phyloP scores from a whole-genome alignment of 2,797 vertebrate genomes.

The Poecilia gillii region DNA sequence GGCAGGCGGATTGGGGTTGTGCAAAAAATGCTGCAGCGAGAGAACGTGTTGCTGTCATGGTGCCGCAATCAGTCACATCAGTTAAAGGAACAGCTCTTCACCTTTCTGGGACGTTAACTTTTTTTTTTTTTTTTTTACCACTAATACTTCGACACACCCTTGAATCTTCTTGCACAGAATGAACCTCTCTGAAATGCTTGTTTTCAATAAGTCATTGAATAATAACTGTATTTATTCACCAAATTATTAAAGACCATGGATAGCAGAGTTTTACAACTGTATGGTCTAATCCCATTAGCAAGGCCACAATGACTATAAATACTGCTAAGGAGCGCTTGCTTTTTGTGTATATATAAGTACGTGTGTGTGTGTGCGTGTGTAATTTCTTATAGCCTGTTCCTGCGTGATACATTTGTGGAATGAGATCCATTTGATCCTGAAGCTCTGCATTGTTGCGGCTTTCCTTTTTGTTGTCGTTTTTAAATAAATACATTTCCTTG shows the following conservation, averaged over 20 bases:
- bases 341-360: background rate
- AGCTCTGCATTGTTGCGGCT: background rate
- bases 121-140: background rate
- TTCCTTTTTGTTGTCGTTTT: background rate
- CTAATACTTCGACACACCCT: background rate
- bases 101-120: background rate
- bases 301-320: background rate
- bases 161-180: background rate
- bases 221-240: background rate
- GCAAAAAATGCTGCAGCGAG: background rate
- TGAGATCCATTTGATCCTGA: background rate
- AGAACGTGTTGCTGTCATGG: background rate
- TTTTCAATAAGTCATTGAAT: background rate
- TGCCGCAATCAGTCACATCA: slow-evolving; percentile 4
- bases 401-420: background rate
- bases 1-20: slow-evolving; percentile 11
- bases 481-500: background rate
- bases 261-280: background rate
- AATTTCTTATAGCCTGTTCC: background rate
- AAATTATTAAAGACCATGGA: background rate
- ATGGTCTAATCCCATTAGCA: background rate
- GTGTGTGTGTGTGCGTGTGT: background rate
- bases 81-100: background rate
- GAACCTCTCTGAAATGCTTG: background rate
- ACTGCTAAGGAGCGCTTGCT: background rate